Evolutionary conservation across 1,140 invertebrate genomes (phyloP).

Genomic region (Nomia melanderi): DNA sequence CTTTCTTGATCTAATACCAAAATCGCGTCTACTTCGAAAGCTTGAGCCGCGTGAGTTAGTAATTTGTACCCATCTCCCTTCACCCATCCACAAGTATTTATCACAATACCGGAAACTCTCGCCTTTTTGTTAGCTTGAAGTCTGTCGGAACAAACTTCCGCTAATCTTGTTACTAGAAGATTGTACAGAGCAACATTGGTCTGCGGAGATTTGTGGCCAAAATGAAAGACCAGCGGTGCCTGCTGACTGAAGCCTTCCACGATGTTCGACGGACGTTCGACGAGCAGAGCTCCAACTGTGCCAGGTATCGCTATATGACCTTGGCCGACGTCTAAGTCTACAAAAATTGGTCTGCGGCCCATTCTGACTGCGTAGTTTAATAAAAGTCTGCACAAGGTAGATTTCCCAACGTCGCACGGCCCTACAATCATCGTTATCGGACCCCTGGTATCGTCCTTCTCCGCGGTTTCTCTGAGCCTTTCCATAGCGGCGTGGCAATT

Average conservation of each 20-base stretch:
- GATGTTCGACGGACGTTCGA: conserved; percentile 94
- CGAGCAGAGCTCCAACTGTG: conserved; percentile 93
- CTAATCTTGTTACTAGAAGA: conserved; percentile 90
- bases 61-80: conserved; percentile 93
- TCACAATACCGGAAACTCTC: conserved; percentile 95
- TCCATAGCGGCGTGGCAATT: conserved; percentile 98
- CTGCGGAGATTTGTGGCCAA: conserved; percentile 91
- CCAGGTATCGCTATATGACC: conserved; percentile 96
- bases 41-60: conserved; percentile 92
- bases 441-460: conserved; percentile 87
- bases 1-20: conserved; percentile 98
- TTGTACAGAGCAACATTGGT: conserved; percentile 94
- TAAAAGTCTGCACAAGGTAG: conserved; percentile 93
- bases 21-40: conserved; percentile 97
- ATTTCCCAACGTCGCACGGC: conserved; percentile 97
- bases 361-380: conserved; percentile 96
- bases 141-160: conserved; percentile 92
- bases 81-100: conserved; percentile 99
- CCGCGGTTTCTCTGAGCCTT: conserved; percentile 90
- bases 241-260: conserved; percentile 96
- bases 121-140: conserved; percentile 93
- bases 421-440: conserved; percentile 96
- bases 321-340: conserved; percentile 98
- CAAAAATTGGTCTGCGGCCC: conserved; percentile 92
- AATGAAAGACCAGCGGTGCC: conserved; percentile 96